Base-by-base conservation (phyloP, 2,113 vertebrate genomes). In the Otocyon megalotis region DNA sequence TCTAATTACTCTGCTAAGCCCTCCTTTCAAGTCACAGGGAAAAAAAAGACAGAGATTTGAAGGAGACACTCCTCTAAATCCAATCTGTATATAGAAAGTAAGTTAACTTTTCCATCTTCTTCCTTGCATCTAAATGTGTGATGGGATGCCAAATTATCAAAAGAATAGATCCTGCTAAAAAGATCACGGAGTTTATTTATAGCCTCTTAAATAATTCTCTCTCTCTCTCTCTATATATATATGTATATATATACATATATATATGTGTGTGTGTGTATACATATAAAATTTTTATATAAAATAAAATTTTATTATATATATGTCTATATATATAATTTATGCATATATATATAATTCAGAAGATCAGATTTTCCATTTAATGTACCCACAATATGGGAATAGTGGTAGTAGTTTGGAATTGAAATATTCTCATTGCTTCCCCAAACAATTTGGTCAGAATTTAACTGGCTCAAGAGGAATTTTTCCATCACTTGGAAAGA, bases 1-100 rank as follows among this genome's bases (percentile, higher is more conserved):
- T 93, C 28, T 88, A 16, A 80, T 97, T 92, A 48, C 15, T 53
- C 37, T 84, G 48, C 32, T 48, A 95, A 96, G 17, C 6, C 6
- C 14, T 83, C 19, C 50, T 80, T 84, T 32, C 6, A 80, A 80
- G 37, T 60, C 20, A 89, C 5, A 90, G 69, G 26, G 4, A 22
- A 67, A 14, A 58, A 56, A 37, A 15, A 63, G 4, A 91, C 26
- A 53, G 6, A 74, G 24, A 60, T 65, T 43, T 90, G 63, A 83
- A 92, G 32, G 8, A 90, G 22, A 95, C 8, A 3, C 15, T 37
- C 2, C 24, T 56, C 28, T 83, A 90, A 84, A 94, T 79, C 9
- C 48, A 28, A 60, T 54, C 35, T 0, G 3, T 87, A 72, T 12
- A 15, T 20, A 32, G 7, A 37, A 91, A 53, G 17, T 26, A 58